These are phyloP conservation scores for Drosophila grimshawi DNA, from an alignment of 1,140 invertebrate species.

Conservation along the genomic window DNA sequence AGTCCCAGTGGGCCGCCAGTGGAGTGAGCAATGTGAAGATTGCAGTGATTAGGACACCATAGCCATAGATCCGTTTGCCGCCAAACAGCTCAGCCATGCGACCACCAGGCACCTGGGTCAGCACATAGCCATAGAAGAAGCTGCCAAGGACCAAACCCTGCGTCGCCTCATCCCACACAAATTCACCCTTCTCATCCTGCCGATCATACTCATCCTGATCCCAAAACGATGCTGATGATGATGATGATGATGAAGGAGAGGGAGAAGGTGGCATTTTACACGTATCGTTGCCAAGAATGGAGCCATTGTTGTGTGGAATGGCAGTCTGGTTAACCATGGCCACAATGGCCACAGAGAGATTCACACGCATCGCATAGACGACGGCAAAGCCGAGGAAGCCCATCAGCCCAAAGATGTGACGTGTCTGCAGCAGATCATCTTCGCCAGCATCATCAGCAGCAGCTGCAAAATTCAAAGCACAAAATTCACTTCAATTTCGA, in stretches of 20 bases:
- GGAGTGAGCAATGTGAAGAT: constrained; percentile 91
- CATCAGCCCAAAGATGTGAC: constrained; percentile 91
- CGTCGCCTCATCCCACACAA: constrained; percentile 91
- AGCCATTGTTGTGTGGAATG: constrained; percentile 86
- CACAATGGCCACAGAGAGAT: constrained; percentile 96
- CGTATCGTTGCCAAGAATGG: constrained; percentile 86
- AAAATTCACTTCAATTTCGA: too few relatives aligned
- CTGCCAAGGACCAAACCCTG: constrained; percentile 93
- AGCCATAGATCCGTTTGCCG: constrained; percentile 92
- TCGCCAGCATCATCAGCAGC: constrained; percentile 21
- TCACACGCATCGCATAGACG: constrained; percentile 96
- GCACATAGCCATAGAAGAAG: constrained; percentile 94
- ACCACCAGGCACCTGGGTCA: constrained; percentile 94
- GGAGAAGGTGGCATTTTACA: constrained; percentile 85
- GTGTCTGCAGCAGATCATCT: constrained; percentile 86
- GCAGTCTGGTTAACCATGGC: constrained; percentile 95
- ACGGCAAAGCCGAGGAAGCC: constrained; percentile 92
- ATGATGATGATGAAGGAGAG: background rate
- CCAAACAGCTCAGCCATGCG: constrained; percentile 91
- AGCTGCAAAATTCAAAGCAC: background rate
- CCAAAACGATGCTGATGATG: constrained; percentile 82
- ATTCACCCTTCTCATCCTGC: constrained; percentile 87
- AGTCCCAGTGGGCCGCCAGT: constrained; percentile 89
- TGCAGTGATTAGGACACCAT: constrained; percentile 91
- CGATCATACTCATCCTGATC: background rate